Evolutionary conservation across 2,888 invertebrate species (phyloP).

Genomic region (Myathropa florea): DNA sequence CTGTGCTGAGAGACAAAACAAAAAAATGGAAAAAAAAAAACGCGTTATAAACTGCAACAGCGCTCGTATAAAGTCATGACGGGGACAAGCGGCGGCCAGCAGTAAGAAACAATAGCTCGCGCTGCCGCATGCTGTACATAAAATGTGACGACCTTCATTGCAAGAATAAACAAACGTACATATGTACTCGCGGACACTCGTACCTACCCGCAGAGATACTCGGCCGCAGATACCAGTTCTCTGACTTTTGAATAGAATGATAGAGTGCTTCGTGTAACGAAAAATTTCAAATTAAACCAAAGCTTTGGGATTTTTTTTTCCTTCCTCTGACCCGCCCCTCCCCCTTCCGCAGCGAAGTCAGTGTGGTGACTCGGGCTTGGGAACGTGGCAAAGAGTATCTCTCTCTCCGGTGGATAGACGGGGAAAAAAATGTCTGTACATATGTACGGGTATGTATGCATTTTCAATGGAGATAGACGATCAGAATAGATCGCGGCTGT

Average conservation of each 20-base stretch:
- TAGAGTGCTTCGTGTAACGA: slow-evolving; percentile 70
- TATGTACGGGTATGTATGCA: slow-evolving; percentile 16
- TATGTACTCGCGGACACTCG: slow-evolving; percentile 5
- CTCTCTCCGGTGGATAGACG: neutral
- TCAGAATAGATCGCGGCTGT: slow-evolving; percentile 69
- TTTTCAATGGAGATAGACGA: slow-evolving; percentile 69
- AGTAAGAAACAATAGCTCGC: slow-evolving; percentile 62
- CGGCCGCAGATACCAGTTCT: slow-evolving; percentile 65
- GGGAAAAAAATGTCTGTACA: slow-evolving; percentile 4
- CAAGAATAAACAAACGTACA: slow-evolving; percentile 45
- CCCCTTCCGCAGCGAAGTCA: neutral
- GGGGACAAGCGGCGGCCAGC: slow-evolving; percentile 27
- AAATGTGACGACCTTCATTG: slow-evolving; percentile 70
- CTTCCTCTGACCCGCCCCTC: neutral
- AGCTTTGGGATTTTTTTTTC: slow-evolving; percentile 57
- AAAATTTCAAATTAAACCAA: slow-evolving; percentile 57
- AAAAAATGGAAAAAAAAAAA: slow-evolving; percentile 22
- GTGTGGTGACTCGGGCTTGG: neutral
- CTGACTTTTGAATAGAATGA: slow-evolving; percentile 71
- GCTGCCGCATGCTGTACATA: slow-evolving; percentile 60
- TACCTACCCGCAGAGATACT: slow-evolving; percentile 50
- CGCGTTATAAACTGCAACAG: slow-evolving; percentile 38
- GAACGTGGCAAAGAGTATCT: slow-evolving; percentile 52
- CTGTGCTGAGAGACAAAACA: neutral
- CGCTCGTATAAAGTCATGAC: neutral